Evolutionary conservation across 2,113 vertebrate genomes (phyloP).

Genomic region (Malurus cyaneus): DNA sequence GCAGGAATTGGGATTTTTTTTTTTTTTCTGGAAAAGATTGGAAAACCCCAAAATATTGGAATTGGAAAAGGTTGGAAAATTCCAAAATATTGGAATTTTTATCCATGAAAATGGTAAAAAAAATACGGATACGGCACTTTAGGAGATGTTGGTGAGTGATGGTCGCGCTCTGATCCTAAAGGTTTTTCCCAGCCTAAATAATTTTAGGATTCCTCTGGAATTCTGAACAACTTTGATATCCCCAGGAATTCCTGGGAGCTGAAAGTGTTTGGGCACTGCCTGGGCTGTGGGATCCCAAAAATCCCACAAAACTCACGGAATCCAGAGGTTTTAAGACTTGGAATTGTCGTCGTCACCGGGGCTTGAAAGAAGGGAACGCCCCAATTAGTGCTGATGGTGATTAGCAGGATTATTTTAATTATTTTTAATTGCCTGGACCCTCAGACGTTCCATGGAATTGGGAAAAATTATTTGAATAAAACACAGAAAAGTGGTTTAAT

Average conservation of each 20-base stretch:
- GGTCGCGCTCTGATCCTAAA: neutral
- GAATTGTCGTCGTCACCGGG: neutral
- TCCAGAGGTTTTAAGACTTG: neutral
- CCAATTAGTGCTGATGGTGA: neutral
- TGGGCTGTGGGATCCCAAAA: neutral
- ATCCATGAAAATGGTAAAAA: neutral
- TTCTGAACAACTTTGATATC: too few species aligned
- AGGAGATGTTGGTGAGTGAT: neutral
- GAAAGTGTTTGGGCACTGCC: fast-evolving
- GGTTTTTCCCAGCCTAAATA: fast-evolving
- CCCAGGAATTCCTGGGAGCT: neutral
- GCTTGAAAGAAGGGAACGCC: neutral
- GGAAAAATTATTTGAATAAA: neutral
- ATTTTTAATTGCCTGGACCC: neutral
- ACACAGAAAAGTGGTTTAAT: neutral
- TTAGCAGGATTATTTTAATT: neutral
- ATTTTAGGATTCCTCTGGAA: neutral
- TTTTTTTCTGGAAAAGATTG: too few species aligned
- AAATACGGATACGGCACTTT: neutral
- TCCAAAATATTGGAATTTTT: neutral
- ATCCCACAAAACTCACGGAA: neutral
- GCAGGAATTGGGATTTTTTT: neutral
- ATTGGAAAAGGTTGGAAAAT: neutral
- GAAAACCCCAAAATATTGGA: neutral
- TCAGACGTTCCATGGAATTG: neutral